Percentiles rank a stretch among this genome's conserved stretches.
These are phyloP conservation scores for Probaryconus sp. DNA, from an alignment of 1,140 invertebrate genomes.

Conservation along the genomic window DNA sequence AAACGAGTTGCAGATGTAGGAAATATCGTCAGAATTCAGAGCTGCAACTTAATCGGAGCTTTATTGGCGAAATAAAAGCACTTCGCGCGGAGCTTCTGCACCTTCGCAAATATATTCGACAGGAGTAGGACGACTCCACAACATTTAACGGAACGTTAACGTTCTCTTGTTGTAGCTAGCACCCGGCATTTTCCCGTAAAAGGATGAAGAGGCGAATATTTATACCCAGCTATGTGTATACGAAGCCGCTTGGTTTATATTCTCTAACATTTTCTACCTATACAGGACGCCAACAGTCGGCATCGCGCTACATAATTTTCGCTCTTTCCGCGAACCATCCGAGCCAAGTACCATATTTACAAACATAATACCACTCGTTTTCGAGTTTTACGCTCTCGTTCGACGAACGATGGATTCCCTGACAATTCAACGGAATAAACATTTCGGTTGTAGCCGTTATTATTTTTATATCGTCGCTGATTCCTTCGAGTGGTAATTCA, in stretches of 20 bases:
- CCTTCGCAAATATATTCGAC: constrained; percentile 48
- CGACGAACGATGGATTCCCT: constrained; percentile 54
- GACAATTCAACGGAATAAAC: constrained; percentile 59
- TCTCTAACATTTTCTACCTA: constrained; percentile 52
- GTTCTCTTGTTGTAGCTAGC: constrained; percentile 42
- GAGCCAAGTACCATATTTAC: constrained; percentile 56
- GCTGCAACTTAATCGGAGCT: constrained; percentile 57
- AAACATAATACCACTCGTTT: constrained; percentile 61
- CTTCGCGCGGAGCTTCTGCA: constrained; percentile 28
- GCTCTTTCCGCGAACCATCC: constrained; percentile 50
- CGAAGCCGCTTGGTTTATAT: constrained; percentile 53
- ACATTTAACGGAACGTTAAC: constrained; percentile 63
- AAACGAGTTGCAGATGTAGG: constrained; percentile 19
- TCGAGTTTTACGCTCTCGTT: constrained; percentile 59
- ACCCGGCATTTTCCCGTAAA: constrained; percentile 59
- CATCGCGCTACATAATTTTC: constrained; percentile 59
- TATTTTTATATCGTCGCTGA: constrained; percentile 58
- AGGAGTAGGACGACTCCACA: constrained; percentile 43
- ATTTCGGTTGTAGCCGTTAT: constrained; percentile 44
- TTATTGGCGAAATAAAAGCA: constrained; percentile 62
- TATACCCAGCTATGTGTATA: constrained; percentile 31
- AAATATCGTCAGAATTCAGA: constrained; percentile 42
- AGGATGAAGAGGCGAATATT: constrained; percentile 61
- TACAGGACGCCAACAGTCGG: constrained; percentile 17
- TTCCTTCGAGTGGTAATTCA: constrained; percentile 51